phyloP scores from a whole-genome alignment of 2,113 vertebrate genomes.

The Origma solitaria region DNA sequence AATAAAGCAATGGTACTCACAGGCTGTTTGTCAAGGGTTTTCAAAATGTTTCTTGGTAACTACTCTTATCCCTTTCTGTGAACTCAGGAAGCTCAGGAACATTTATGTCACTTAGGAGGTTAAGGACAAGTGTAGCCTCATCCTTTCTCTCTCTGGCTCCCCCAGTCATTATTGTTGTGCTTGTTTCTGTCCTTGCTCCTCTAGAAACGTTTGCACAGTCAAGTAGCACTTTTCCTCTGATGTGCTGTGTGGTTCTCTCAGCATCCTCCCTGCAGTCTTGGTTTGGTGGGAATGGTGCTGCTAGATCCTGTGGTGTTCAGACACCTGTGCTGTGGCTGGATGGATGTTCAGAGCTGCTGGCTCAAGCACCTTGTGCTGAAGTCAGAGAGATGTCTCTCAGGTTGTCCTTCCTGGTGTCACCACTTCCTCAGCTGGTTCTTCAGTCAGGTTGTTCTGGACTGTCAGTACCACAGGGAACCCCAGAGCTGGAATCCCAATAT shows the following conservation, averaged over 20 bases:
- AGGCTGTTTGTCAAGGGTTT: neutral
- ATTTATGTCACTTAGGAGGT: neutral
- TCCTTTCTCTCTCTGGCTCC: neutral
- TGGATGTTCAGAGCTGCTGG: neutral
- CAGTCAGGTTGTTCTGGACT: neutral
- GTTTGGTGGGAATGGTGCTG: neutral
- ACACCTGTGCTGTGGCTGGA: neutral
- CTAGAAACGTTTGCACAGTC: neutral
- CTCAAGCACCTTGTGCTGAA: neutral
- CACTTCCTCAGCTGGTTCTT: neutral
- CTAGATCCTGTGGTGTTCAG: neutral
- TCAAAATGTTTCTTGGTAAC: neutral
- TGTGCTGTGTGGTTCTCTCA: neutral
- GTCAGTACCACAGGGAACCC: neutral
- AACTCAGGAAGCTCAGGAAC: neutral
- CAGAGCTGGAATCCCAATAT: neutral
- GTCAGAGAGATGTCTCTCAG: neutral
- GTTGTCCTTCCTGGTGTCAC: neutral
- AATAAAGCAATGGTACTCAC: neutral
- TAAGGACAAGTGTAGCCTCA: neutral
- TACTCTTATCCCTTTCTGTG: neutral
- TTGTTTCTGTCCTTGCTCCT: neutral
- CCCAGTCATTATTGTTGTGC: neutral
- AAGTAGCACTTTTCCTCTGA: neutral
- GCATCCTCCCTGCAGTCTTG: neutral